Evolutionary conservation across 2,888 invertebrate genomes (phyloP).

Genomic region (Galeopsomyia nigrocyanea): DNA sequence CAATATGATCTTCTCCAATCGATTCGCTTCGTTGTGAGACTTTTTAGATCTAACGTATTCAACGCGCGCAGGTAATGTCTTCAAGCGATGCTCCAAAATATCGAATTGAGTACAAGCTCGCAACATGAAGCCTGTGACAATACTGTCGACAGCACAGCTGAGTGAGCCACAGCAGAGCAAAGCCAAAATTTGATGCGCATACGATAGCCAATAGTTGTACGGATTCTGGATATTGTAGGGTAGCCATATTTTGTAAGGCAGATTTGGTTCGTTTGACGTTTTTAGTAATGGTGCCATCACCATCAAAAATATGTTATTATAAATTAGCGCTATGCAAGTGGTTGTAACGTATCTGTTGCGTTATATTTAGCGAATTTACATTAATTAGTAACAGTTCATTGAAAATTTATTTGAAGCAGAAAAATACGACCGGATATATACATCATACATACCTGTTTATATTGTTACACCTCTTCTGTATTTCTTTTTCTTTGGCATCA

Average conservation of each 20-base stretch:
- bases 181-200: constrained; percentile 7
- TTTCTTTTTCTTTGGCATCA: not conserved
- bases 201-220: constrained; percentile 4
- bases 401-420: too few relatives aligned
- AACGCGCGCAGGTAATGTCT: not conserved
- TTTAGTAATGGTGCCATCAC: constrained; percentile 7
- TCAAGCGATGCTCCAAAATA: constrained; percentile 24
- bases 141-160: constrained; percentile 19
- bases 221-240: not conserved
- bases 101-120: constrained; percentile 40
- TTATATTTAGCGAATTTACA: too few relatives aligned
- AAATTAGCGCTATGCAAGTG: constrained; percentile 16
- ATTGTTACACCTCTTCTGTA: constrained; percentile 5
- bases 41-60: not conserved
- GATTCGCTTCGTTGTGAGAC: not conserved
- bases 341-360: constrained; percentile 19
- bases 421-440: too few relatives aligned
- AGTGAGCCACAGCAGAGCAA: not conserved
- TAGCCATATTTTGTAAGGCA: constrained; percentile 16
- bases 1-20: not conserved
- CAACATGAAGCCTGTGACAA: constrained; percentile 37
- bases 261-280: not conserved
- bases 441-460: constrained; percentile 18
- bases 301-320: constrained; percentile 1
- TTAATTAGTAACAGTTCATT: too few relatives aligned